These are phyloP conservation scores for Salminus brasiliensis DNA, from an alignment of 2,113 vertebrate species.

Conservation along the genomic window DNA sequence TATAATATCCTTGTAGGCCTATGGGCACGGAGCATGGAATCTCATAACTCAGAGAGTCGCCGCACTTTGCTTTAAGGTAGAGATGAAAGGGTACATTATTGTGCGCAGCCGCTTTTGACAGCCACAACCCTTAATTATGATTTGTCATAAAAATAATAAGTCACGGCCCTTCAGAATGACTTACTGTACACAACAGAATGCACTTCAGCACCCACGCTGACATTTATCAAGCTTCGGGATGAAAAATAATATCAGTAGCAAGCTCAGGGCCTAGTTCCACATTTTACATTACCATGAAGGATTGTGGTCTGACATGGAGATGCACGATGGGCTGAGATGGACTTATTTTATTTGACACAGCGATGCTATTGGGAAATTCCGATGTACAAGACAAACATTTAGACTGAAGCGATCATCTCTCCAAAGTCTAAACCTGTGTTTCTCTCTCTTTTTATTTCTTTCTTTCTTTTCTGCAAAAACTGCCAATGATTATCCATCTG, in stretches of 20 bases:
- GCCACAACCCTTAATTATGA: constrained; percentile 35
- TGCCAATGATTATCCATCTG: constrained; percentile 17
- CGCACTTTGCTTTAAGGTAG: background rate
- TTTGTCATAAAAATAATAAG: constrained; percentile 33
- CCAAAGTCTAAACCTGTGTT: constrained; percentile 23
- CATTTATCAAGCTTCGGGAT: constrained; percentile 16
- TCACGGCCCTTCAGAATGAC: background rate
- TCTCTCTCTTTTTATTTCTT: no score
- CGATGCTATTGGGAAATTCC: background rate
- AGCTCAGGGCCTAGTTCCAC: background rate
- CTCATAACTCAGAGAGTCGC: constrained; percentile 8
- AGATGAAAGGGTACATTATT: constrained; percentile 31
- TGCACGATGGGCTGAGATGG: background rate
- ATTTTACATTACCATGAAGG: background rate
- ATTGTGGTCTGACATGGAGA: background rate
- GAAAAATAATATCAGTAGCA: constrained; percentile 5
- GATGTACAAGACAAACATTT: background rate
- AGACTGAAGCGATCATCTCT: background rate
- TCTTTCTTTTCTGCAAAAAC: background rate
- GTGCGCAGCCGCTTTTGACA: constrained; percentile 21
- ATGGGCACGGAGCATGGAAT: background rate
- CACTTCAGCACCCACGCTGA: background rate
- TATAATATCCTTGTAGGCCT: constrained; percentile 1
- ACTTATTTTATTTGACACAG: background rate
- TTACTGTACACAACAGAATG: constrained; percentile 1